Evolutionary conservation across 2,797 vertebrate genomes (phyloP).

Genomic region (Darevskia nairensis): DNA sequence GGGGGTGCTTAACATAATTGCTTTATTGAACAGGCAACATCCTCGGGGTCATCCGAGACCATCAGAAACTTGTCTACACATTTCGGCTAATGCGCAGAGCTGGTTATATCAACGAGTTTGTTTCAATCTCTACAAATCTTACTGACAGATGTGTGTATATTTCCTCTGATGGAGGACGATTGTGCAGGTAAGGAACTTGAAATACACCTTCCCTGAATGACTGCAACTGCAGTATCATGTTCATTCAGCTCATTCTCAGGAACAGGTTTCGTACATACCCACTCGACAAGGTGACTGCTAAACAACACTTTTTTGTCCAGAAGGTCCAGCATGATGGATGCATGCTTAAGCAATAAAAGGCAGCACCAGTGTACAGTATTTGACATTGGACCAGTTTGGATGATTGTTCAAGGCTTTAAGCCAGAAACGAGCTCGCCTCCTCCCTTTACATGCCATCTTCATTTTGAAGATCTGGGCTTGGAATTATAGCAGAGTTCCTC

Average conservation of each 20-base stretch:
- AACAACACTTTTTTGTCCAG: neutral
- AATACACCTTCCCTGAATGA: neutral
- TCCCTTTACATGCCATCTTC: neutral
- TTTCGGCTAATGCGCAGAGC: constrained; percentile 97
- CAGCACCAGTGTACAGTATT: neutral
- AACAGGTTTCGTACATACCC: neutral
- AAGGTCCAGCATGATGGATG: neutral
- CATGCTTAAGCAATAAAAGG: constrained; percentile 12
- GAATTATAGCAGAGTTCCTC: neutral
- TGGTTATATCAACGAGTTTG: constrained; percentile 97
- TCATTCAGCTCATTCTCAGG: neutral
- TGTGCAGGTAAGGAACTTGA: constrained; percentile 87
- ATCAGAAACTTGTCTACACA: constrained; percentile 91
- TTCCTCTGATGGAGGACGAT: constrained; percentile 95
- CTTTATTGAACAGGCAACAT: constrained; percentile 89
- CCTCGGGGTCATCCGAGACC: constrained; percentile 94
- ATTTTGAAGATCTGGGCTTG: neutral
- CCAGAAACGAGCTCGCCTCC: neutral
- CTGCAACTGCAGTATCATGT: neutral
- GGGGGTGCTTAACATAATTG: neutral
- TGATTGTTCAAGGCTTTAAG: neutral
- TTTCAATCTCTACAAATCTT: constrained; percentile 97
- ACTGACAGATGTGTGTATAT: constrained; percentile 97
- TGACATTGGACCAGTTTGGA: neutral
- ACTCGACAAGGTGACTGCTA: neutral